Conservation (phyloP, 35 echinoderm and acorn worm species). For the Amphiura filiformis region DNA sequence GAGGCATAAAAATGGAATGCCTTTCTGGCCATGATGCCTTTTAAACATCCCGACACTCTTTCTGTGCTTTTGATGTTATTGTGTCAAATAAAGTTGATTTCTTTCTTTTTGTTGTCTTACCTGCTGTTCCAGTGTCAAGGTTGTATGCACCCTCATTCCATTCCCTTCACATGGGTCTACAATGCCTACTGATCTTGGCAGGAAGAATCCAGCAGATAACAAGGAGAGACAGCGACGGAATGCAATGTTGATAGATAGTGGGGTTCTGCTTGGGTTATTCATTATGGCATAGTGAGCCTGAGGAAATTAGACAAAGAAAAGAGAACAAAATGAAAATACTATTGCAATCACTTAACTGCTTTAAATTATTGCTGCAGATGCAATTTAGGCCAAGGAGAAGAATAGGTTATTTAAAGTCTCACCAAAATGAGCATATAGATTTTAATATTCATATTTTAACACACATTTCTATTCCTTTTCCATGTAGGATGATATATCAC, state of each 20-base stretch:
- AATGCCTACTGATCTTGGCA: constrained; percentile 92
- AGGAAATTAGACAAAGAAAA: not conserved
- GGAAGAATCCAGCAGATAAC: constrained; percentile 87
- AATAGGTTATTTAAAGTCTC: too few relatives aligned
- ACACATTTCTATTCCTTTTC: too few relatives aligned
- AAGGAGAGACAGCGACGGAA: constrained; percentile 88
- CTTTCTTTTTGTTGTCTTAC: too few relatives aligned
- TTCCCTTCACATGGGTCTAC: constrained; percentile 86
- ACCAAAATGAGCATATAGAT: too few relatives aligned
- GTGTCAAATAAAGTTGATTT: too few relatives aligned
- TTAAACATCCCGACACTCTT: not conserved
- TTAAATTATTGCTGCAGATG: too few relatives aligned
- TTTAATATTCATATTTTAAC: too few relatives aligned
- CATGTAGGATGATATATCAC: too few relatives aligned
- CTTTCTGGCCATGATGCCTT: not conserved
- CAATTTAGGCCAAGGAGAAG: too few relatives aligned
- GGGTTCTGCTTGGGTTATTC: constrained; percentile 79
- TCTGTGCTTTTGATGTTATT: not conserved
- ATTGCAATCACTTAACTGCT: too few relatives aligned
- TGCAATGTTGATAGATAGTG: constrained; percentile 82
- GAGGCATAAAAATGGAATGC: too few relatives aligned
- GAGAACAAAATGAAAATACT: too few relatives aligned
- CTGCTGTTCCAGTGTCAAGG: constrained; percentile 92
- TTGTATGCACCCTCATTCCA: constrained; percentile 83
- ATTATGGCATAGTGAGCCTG: constrained; percentile 94